Base-by-base conservation (phyloP, 53 echinoderm and acorn worm genomes). In the Glandiceps talaboti region DNA sequence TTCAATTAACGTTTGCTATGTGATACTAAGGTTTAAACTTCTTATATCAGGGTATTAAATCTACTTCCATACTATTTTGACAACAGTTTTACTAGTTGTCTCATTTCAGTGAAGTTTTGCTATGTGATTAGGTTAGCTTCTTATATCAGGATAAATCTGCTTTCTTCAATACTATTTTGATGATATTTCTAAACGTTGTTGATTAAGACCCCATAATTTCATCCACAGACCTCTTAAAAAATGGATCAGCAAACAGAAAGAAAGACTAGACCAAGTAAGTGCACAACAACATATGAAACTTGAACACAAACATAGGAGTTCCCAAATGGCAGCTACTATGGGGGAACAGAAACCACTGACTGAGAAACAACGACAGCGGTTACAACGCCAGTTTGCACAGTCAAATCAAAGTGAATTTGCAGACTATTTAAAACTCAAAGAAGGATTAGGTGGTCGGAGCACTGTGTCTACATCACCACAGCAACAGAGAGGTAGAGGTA, bases 391-490 rank as follows among this genome's bases (percentile, higher is more conserved):
- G 27, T 90, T 93, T 75, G 81, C 80, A 26, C 84, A 81, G 14
- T 88, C 89, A 83, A 93, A 90, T 79, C 88, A 88, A 81, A 90
- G 80, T 73, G 90, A 90, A 28, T 85, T 86, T 14, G 77, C 85
- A 73, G 83, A 88, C 29, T 93, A 87, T 73, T 33, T 90, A 28
- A 81, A 86, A 76, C 83, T 88, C 27, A 85, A 82, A 72, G 93
- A 93, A 30, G 81, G 87, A 0, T 1, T 32, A 31, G 79, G 75
- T 30, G 27, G 28, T 79, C 27, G 74, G 32, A 30, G 82, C 31
- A 32, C 75, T 26, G 33, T 78, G 30, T 28, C 32, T 14, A 30
- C 76, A 25, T 80, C 85, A 1, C 28, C 85, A 14, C 27, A 28
- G 32, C 29, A 74, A 32, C 82, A 84, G 32, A 85, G 89, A 31